phyloP scores from a whole-genome alignment of 2,797 vertebrate species.

The Meriones psammophilus region DNA sequence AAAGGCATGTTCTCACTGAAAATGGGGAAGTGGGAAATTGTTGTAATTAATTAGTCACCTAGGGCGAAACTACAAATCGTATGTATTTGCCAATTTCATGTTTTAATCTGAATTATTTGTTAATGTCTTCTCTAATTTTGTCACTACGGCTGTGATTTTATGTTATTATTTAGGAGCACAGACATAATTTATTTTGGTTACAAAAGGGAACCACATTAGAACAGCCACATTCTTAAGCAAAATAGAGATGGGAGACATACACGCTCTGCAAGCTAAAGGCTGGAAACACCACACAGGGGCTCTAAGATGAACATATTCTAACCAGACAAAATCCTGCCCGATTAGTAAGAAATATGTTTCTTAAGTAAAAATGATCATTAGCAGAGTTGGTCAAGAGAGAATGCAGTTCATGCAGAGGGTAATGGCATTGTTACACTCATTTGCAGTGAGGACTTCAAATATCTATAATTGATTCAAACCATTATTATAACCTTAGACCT shows the following conservation, averaged over 20 bases:
- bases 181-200: neutral
- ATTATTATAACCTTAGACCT: neutral
- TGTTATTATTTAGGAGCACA: neutral
- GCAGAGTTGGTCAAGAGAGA: constrained; percentile 32
- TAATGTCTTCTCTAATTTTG: constrained; percentile 53
- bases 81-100: constrained; percentile 57
- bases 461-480: constrained; percentile 39
- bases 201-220: no score
- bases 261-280: neutral
- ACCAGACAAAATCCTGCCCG: constrained; percentile 1
- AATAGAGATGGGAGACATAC: neutral
- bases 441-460: constrained; percentile 6
- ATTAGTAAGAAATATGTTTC: constrained; percentile 54
- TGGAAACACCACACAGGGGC: neutral
- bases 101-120: constrained; percentile 63
- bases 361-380: neutral
- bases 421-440: neutral
- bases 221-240: neutral
- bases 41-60: constrained; percentile 65
- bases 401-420: neutral
- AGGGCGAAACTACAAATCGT: constrained; percentile 31
- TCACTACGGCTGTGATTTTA: constrained; percentile 11
- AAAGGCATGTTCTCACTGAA: constrained; percentile 53
- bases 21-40: constrained; percentile 54
- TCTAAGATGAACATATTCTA: neutral